Percentiles rank a stretch among this genome's conserved stretches.
These are phyloP conservation scores for Lagodon rhomboides DNA, from an alignment of 2,797 vertebrate species.

Conservation along the genomic window DNA sequence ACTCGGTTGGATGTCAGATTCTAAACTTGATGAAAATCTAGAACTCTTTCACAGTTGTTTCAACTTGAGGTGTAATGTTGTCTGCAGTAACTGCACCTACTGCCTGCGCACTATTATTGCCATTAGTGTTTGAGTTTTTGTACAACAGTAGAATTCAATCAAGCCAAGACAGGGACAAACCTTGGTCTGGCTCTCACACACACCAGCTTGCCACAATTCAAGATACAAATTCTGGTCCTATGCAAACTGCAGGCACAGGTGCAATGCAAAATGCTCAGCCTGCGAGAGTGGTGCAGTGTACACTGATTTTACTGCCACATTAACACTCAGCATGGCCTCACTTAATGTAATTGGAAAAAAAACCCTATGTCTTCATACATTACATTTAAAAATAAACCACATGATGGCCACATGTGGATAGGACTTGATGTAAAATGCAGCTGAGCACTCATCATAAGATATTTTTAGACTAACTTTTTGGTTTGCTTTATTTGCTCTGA, in stretches of 20 bases:
- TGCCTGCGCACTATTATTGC: not conserved
- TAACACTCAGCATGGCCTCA: not conserved
- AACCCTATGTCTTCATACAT: not conserved
- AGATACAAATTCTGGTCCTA: not conserved
- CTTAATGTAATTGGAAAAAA: not conserved
- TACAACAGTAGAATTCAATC: not conserved
- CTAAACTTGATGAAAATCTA: too few relatives aligned
- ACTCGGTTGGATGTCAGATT: not conserved
- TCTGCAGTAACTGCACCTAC: not conserved
- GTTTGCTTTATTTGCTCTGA: not conserved
- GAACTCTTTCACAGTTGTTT: not conserved
- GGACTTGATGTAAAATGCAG: not conserved
- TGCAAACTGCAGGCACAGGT: constrained; percentile 24
- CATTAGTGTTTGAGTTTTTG: not conserved
- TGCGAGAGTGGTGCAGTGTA: not conserved
- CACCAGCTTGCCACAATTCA: not conserved
- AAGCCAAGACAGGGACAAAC: not conserved
- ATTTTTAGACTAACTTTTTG: not conserved
- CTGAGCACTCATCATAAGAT: not conserved
- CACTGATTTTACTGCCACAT: not conserved
- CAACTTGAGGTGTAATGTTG: not conserved
- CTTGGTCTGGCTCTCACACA: not conserved
- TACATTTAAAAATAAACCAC: not conserved
- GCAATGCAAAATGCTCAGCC: constrained; percentile 7
- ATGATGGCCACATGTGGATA: not conserved